A percentile compares a stretch with the other conserved stretches of the same genome.
phyloP scores from a whole-genome alignment of 2,888 invertebrate genomes.

The Dryomyza anilis region DNA sequence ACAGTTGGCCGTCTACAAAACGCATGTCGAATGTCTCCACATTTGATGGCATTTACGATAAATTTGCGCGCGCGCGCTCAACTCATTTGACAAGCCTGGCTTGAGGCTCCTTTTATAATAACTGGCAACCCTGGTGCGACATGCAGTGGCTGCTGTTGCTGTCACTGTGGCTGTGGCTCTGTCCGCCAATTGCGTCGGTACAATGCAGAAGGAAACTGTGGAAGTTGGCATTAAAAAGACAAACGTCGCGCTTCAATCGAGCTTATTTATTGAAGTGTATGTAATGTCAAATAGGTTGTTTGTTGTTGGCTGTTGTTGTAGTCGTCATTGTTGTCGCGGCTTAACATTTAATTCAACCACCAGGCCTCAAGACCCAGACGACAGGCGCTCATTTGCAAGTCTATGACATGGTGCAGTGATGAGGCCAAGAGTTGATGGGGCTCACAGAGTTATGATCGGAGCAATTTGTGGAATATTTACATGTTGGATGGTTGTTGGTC shows the following conservation, averaged over 20 bases:
- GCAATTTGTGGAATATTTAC: background rate
- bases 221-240: slow-evolving; percentile 35
- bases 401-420: background rate
- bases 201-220: slow-evolving; percentile 28
- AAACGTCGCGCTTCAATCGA: slow-evolving; percentile 17
- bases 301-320: background rate
- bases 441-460: background rate
- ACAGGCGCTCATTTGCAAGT: slow-evolving; percentile 14
- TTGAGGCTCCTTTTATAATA: slow-evolving; percentile 1
- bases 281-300: slow-evolving; percentile 14
- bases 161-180: background rate
- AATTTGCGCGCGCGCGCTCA: slow-evolving; percentile 48
- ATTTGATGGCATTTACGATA: slow-evolving; percentile 57
- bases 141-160: slow-evolving; percentile 11
- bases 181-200: background rate
- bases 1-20: slow-evolving; percentile 1
- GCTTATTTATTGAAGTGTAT: slow-evolving; percentile 24
- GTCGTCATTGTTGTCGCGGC: background rate
- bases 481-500: no score
- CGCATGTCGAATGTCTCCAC: slow-evolving; percentile 35
- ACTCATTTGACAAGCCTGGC: slow-evolving; percentile 51
- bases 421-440: background rate
- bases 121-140: slow-evolving; percentile 17
- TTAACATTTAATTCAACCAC: background rate
- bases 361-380: background rate